Evolutionary conservation across 23 tunicate species (phyloP).

Genomic region (Clavelina lepadiformis): DNA sequence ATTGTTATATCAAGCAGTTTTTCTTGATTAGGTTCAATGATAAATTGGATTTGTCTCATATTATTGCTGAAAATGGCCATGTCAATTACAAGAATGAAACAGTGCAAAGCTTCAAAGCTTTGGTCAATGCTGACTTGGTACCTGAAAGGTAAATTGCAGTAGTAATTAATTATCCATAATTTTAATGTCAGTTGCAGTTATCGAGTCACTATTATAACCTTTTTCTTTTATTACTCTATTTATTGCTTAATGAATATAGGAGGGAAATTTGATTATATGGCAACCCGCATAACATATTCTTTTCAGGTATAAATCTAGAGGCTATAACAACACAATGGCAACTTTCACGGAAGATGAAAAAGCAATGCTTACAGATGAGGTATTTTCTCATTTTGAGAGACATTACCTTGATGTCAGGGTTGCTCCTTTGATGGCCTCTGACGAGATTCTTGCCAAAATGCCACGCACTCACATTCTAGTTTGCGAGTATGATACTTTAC

Average conservation of each 20-base stretch:
- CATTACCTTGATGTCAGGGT: slow-evolving; percentile 9
- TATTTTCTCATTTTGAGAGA: background rate
- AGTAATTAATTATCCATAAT: too few relatives aligned
- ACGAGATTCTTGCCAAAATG: slow-evolving; percentile 8
- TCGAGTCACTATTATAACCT: too few relatives aligned
- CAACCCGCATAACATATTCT: too few relatives aligned
- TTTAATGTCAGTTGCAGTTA: too few relatives aligned
- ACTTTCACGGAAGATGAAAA: slow-evolving; percentile 4
- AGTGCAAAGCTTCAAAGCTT: too few relatives aligned
- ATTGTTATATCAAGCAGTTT: background rate
- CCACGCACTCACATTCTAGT: slow-evolving; percentile 36
- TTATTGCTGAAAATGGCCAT: slow-evolving; percentile 48
- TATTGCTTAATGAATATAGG: too few relatives aligned
- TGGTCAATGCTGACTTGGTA: too few relatives aligned
- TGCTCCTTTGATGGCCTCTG: slow-evolving; percentile 30
- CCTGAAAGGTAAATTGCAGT: too few relatives aligned
- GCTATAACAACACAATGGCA: slow-evolving; percentile 2
- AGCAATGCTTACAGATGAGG: background rate
- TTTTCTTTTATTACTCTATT: too few relatives aligned
- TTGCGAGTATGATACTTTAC: slow-evolving; percentile 44
- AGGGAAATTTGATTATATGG: too few relatives aligned
- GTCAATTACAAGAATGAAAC: too few relatives aligned
- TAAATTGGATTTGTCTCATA: slow-evolving; percentile 32
- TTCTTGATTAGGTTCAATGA: slow-evolving; percentile 14
- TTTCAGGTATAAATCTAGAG: slow-evolving; percentile 1